Percentiles rank a stretch among this genome's conserved stretches.
Evolutionary conservation across 2,888 invertebrate species (phyloP).

Genomic region (Venusia cambrica): DNA sequence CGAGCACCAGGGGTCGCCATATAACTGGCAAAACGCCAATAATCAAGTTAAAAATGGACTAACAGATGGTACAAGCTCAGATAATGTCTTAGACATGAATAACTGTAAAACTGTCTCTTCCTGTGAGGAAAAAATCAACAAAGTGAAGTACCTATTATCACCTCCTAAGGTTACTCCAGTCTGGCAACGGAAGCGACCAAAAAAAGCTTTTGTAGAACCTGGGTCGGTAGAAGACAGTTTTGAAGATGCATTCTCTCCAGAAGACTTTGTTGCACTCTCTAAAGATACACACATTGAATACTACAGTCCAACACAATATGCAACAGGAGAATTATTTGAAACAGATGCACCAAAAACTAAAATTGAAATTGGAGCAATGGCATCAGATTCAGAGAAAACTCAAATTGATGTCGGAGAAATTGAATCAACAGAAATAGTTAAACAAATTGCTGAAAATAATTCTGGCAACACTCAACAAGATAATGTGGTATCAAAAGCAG

Average conservation of each 20-base stretch:
- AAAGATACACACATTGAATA: conserved; percentile 47
- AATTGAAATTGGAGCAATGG: conserved; percentile 34
- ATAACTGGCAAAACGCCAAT: conserved; percentile 57
- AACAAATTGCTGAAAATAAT: conserved; percentile 17
- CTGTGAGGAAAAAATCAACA: conserved; percentile 61
- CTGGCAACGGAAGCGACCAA: conserved; percentile 40
- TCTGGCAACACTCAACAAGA: conserved; percentile 8
- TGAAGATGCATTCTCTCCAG: conserved; percentile 62
- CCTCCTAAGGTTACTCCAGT: conserved; percentile 36
- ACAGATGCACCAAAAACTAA: conserved; percentile 46
- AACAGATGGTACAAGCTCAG: conserved; percentile 35
- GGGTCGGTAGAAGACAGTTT: conserved; percentile 54
- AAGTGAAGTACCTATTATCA: conserved; percentile 48
- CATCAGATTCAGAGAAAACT: conserved; percentile 44
- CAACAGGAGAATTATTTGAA: conserved; percentile 40
- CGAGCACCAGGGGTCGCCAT: conserved; percentile 45
- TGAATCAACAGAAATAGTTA: conserved; percentile 38
- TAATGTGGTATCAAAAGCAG: neutral
- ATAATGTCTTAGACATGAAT: conserved; percentile 46
- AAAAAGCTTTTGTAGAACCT: conserved; percentile 53
- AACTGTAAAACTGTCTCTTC: conserved; percentile 49
- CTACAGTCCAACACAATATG: conserved; percentile 42
- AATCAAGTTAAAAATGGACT: conserved; percentile 57
- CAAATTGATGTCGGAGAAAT: conserved; percentile 38
- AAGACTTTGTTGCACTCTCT: conserved; percentile 52